Base-by-base conservation (phyloP, 2,113 vertebrate species). In the Dromas ardeola region DNA sequence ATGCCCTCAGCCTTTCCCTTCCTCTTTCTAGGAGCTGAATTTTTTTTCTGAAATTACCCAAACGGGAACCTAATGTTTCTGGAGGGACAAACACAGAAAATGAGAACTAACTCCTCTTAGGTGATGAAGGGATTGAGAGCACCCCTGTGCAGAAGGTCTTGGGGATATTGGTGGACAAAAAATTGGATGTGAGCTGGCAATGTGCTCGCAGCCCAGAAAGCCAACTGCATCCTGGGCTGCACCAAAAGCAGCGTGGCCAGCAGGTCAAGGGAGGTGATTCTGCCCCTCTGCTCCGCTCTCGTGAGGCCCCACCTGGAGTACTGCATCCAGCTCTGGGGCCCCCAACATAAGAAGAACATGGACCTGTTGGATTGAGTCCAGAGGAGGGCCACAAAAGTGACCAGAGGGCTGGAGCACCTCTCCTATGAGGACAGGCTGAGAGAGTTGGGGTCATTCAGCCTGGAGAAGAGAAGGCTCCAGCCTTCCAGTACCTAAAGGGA, bases 121-220 rank as follows among this genome's bases (percentile, higher is more conserved):
- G 29, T 42, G 40, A 36, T 49, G 73, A 15, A 55, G 10, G 52
- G 29, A 36, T 21, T 42, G 52, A 61, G 30, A 67, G 17, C 52
- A 27, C 10, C 52, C 52, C n/a, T 32, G 25, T 2, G 8, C 11
- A 66, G 52, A 59, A 86, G 30, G 27, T 34, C 40, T 17, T 65
- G 42, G 27, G 69, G 45, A 4, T 53, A 6, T 27, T 26, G 13
- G 9, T 40, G 20, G 40, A 53, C 3, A 10, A 69, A 34, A 27
- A 62, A 5, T 3, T 50, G 30, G 40, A 50, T 0, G 1, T 56
- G n/a, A 67, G 40, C 30, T 0, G 0, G 16, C 47, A 36, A 22
- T 13, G 34, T 52, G 59, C 69, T 81, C 0, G 1, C 50, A 74
- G 7, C 12, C 53, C 47, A n/a, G 61, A 69, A 70, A 8, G 42